phyloP scores from a whole-genome alignment of 2,113 vertebrate genomes.

The Choloepus hoffmanni region DNA sequence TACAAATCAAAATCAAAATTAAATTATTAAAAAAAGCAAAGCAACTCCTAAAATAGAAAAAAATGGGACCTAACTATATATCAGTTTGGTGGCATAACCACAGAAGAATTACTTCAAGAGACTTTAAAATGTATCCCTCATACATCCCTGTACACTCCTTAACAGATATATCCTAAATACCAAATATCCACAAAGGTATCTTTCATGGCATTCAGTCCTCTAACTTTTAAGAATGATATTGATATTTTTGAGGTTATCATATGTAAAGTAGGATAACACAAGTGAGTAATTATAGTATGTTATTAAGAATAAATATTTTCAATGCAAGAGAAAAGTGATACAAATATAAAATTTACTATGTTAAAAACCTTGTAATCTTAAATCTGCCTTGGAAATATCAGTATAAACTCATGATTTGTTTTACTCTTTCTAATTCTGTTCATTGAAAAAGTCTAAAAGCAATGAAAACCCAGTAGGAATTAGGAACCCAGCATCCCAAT shows the following conservation, averaged over 20 bases:
- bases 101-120: background rate
- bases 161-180: background rate
- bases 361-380: background rate
- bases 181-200: slow-evolving; percentile 18
- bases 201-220: background rate
- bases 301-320: slow-evolving; percentile 45
- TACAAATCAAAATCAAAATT: background rate
- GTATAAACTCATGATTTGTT: slow-evolving; percentile 19
- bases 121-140: slow-evolving; percentile 13
- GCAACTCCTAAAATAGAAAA: slow-evolving; percentile 17
- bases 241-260: slow-evolving; percentile 12
- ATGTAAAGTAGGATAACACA: background rate
- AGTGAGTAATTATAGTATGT: background rate
- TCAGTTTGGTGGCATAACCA: background rate
- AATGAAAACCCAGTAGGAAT: slow-evolving; percentile 46
- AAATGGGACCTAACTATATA: background rate
- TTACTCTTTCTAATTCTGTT: slow-evolving; percentile 44
- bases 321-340: background rate
- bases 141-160: background rate
- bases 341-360: slow-evolving; percentile 22
- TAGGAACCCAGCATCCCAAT: background rate
- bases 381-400: slow-evolving; percentile 31
- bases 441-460: background rate
- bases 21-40: background rate
- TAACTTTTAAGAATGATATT: slow-evolving; percentile 35